phyloP scores from a whole-genome alignment of 2,797 vertebrate genomes.

The Taenioides sp. region DNA sequence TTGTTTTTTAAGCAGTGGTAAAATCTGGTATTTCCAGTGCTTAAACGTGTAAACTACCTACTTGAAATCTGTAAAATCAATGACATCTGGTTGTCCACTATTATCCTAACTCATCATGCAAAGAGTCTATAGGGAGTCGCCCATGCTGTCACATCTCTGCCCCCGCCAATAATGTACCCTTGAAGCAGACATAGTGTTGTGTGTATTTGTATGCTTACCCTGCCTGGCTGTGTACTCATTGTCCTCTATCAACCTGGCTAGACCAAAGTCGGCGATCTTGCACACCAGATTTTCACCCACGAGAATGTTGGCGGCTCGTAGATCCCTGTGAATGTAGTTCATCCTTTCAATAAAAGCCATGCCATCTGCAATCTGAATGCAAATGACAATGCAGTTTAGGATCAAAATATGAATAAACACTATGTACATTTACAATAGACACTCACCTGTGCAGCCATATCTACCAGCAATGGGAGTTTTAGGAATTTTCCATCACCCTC shows the following conservation, averaged over 20 bases:
- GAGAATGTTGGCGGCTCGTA: slow-evolving; percentile 94
- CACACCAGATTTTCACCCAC: slow-evolving; percentile 94
- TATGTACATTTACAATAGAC: not conserved
- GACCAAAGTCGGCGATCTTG: slow-evolving; percentile 96
- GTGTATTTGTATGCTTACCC: slow-evolving; percentile 72
- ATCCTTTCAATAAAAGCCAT: slow-evolving; percentile 99
- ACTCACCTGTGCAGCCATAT: slow-evolving; percentile 95
- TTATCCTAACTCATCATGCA: slow-evolving; percentile 41
- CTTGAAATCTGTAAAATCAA: not conserved
- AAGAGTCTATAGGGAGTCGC: slow-evolving; percentile 29
- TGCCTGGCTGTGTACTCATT: slow-evolving; percentile 97
- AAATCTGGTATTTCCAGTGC: not conserved
- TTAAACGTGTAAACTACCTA: not conserved
- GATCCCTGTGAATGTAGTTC: slow-evolving; percentile 98
- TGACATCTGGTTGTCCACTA: slow-evolving; percentile 55
- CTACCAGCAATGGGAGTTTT: slow-evolving; percentile 91
- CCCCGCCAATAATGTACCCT: slow-evolving; percentile 23
- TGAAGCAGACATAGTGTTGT: slow-evolving; percentile 23
- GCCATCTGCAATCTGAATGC: slow-evolving; percentile 87
- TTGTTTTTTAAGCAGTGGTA: no score
- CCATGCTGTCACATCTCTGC: slow-evolving; percentile 28
- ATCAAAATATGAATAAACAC: not conserved
- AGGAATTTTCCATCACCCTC: slow-evolving; percentile 94
- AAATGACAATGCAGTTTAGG: slow-evolving; percentile 4
- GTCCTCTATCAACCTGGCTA: slow-evolving; percentile 97